These are phyloP conservation scores for Chydorus sphaericus DNA, from an alignment of 2,888 invertebrate genomes.

Conservation along the genomic window DNA sequence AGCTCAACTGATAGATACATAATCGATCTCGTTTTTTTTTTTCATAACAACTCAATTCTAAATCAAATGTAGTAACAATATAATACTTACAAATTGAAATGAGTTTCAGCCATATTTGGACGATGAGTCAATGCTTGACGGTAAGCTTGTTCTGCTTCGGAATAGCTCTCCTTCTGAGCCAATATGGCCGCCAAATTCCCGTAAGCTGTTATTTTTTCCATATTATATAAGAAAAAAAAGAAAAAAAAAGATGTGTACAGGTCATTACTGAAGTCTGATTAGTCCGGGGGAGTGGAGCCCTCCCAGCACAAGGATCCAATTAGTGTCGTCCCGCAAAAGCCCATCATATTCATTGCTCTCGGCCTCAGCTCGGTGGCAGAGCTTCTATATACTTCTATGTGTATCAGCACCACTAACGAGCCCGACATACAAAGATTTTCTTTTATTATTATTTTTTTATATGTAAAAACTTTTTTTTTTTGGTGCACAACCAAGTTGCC, in stretches of 20 bases:
- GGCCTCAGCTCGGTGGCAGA: too few species aligned
- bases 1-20: too few species aligned
- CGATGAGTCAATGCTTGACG: constrained; percentile 12
- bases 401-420: background rate
- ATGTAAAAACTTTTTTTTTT: background rate
- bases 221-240: background rate
- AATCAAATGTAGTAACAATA: too few species aligned
- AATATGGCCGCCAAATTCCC: constrained; percentile 12
- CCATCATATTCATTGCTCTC: background rate
- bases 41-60: too few species aligned
- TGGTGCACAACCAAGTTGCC: background rate
- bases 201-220: constrained; percentile 2
- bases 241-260: background rate
- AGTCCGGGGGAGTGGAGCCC: background rate
- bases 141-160: constrained; percentile 12
- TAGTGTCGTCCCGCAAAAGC: background rate
- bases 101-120: constrained; percentile 10
- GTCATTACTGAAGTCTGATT: background rate
- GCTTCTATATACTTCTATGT: too few species aligned
- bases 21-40: too few species aligned
- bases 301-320: background rate
- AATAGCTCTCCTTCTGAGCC: background rate
- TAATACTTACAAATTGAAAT: constrained; percentile 14
- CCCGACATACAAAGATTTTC: background rate
- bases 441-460: background rate